phyloP scores from a whole-genome alignment of 2,888 invertebrate species.

The Pyrrhia umbra region DNA sequence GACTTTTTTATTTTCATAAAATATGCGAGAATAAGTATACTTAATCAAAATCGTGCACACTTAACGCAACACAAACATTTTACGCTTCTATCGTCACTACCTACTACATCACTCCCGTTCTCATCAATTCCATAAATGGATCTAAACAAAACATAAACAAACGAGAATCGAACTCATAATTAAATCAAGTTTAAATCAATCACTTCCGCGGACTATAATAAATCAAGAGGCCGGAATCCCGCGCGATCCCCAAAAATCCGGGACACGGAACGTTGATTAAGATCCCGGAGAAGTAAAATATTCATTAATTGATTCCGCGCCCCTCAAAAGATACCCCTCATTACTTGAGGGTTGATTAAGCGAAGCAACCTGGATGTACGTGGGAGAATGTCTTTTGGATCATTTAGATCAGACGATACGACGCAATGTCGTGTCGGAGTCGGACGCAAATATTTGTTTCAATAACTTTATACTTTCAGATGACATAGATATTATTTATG shows the following conservation, averaged over 20 bases:
- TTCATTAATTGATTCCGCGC: slow-evolving; percentile 89
- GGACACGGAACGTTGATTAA: slow-evolving; percentile 87
- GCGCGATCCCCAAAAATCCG: slow-evolving; percentile 84
- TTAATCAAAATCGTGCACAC: background rate
- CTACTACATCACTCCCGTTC: background rate
- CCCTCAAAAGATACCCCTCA: slow-evolving; percentile 82
- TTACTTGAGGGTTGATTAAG: slow-evolving; percentile 88
- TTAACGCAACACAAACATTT: slow-evolving; percentile 15
- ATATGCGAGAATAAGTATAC: background rate
- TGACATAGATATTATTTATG: too few relatives aligned
- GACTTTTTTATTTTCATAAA: background rate
- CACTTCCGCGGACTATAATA: slow-evolving; percentile 74
- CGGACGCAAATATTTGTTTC: background rate
- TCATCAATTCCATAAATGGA: slow-evolving; percentile 29
- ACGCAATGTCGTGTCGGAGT: slow-evolving; percentile 29
- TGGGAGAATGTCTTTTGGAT: slow-evolving; percentile 71
- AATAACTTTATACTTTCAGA: too few relatives aligned
- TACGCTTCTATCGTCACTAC: slow-evolving; percentile 5
- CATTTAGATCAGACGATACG: slow-evolving; percentile 62
- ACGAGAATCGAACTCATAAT: slow-evolving; percentile 71
- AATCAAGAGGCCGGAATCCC: slow-evolving; percentile 77
- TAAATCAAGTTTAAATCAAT: slow-evolving; percentile 81
- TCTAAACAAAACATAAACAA: slow-evolving; percentile 57
- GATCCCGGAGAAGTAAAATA: slow-evolving; percentile 84
- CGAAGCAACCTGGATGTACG: slow-evolving; percentile 82